phyloP scores from a whole-genome alignment of 2,888 invertebrate species.

The Lasioglossum pauxillum region DNA sequence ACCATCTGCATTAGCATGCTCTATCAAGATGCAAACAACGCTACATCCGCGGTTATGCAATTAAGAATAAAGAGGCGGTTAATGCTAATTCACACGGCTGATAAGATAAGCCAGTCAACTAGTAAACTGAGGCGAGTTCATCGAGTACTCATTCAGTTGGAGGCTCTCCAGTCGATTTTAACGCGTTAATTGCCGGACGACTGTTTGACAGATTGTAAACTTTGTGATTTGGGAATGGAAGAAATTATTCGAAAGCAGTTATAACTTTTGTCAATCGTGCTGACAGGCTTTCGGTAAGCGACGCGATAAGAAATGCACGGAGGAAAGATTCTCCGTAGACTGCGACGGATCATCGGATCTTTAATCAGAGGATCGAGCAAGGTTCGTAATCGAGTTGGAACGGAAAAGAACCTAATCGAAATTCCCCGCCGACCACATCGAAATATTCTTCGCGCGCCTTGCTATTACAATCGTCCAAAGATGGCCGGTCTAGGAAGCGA shows the following conservation, averaged over 20 bases:
- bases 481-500: constrained; percentile 4
- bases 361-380: not conserved
- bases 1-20: not conserved
- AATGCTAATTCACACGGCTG: not conserved
- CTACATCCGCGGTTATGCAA: not conserved
- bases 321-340: not conserved
- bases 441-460: not conserved
- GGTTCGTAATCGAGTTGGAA: not conserved
- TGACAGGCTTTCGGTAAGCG: not conserved
- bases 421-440: not conserved
- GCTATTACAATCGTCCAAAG: not conserved
- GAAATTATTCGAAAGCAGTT: not conserved
- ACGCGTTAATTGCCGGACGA: not conserved
- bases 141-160: not conserved
- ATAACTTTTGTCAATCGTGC: not conserved
- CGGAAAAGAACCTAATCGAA: not conserved
- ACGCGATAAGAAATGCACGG: not conserved
- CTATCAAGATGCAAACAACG: not conserved
- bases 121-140: not conserved
- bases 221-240: too few relatives aligned
- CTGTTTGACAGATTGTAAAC: not conserved
- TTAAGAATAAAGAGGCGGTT: not conserved
- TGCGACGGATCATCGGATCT: not conserved
- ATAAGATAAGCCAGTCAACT: not conserved
- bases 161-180: not conserved